Conservation (phyloP, 2,888 invertebrate species). For the Cantharis lateralis region DNA sequence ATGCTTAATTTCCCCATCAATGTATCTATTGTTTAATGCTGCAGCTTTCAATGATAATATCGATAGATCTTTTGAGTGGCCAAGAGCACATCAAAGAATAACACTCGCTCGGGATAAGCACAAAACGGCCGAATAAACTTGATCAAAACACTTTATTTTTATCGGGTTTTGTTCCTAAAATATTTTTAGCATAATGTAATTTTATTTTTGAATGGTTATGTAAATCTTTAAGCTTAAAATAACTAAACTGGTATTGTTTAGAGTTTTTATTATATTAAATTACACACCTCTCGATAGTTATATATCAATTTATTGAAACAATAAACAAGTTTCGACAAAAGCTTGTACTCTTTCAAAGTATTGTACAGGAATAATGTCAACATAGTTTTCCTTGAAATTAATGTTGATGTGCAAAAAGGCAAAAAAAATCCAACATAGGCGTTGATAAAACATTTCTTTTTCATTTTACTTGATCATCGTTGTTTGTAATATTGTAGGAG, state of each 20-base stretch:
- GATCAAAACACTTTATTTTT: slow-evolving; percentile 33
- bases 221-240: not conserved
- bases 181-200: slow-evolving; percentile 15
- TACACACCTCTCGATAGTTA: not conserved
- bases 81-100: slow-evolving; percentile 25
- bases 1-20: not conserved
- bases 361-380: not conserved
- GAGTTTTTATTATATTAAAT: not conserved
- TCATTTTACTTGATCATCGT: not conserved
- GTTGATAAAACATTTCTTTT: not conserved
- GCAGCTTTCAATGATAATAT: slow-evolving; percentile 6
- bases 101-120: slow-evolving; percentile 19
- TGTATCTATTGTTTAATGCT: not conserved
- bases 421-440: not conserved
- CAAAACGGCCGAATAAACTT: slow-evolving; percentile 27
- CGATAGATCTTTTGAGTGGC: slow-evolving; percentile 2
- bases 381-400: not conserved
- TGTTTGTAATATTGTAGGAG: not conserved
- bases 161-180: slow-evolving; percentile 16
- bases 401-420: not conserved
- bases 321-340: not conserved
- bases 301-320: not conserved
- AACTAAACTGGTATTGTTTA: not conserved
- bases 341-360: too few relatives aligned
- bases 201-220: not conserved